These are phyloP conservation scores for Microcebus jonahi DNA, from an alignment of 2,113 vertebrate species.

Conservation along the genomic window DNA sequence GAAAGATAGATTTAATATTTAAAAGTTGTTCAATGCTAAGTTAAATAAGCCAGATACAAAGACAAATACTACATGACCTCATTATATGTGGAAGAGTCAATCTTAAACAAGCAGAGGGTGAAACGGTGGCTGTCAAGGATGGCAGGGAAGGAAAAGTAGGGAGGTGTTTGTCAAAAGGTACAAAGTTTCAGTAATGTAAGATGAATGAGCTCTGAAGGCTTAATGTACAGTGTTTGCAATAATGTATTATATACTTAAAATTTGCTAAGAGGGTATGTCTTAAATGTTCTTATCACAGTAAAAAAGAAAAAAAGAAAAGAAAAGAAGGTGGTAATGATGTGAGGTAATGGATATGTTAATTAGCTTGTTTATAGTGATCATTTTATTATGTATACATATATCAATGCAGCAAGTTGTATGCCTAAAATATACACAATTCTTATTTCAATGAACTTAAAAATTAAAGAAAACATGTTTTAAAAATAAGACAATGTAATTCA, in stretches of 20 bases:
- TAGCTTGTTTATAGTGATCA: not conserved
- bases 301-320: no score
- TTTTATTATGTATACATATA: not conserved
- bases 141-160: not conserved
- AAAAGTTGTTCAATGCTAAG: not conserved
- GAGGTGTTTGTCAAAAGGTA: not conserved
- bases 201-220: not conserved
- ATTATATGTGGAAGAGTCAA: not conserved
- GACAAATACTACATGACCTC: not conserved
- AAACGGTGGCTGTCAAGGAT: no score
- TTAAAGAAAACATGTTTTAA: not conserved
- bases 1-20: not conserved
- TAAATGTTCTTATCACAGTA: not conserved
- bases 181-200: not conserved
- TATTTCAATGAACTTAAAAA: not conserved
- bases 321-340: not conserved
- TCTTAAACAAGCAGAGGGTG: not conserved
- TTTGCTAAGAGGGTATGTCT: not conserved
- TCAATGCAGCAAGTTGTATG: not conserved
- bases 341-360: not conserved
- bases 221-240: not conserved
- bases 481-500: not conserved
- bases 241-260: not conserved
- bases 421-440: not conserved
- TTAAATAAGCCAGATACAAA: not conserved